Conservation (phyloP, 2,888 invertebrate genomes). For the Amaurobius ferox region DNA sequence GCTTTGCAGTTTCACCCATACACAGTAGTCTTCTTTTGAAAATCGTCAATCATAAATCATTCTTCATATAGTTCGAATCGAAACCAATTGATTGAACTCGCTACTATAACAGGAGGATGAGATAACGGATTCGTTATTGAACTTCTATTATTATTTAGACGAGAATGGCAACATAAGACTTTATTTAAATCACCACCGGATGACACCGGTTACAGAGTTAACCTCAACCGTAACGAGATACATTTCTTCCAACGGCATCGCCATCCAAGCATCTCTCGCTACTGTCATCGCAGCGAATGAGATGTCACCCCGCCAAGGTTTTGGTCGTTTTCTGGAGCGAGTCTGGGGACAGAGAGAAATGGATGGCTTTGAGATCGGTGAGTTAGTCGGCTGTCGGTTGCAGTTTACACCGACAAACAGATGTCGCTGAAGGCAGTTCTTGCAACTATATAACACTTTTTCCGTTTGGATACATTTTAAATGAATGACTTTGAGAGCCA, state of each 20-base stretch:
- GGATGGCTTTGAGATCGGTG: too few relatives aligned
- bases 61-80: background rate
- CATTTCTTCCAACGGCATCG: background rate
- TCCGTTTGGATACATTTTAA: too few relatives aligned
- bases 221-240: conserved; percentile 4
- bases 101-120: background rate
- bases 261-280: background rate
- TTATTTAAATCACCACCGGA: background rate
- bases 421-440: too few relatives aligned
- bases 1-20: too few relatives aligned
- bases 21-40: too few relatives aligned
- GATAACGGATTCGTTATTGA: background rate
- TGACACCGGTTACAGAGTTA: background rate
- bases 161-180: background rate
- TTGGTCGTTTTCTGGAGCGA: background rate
- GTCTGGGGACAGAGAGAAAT: too few relatives aligned
- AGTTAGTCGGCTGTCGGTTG: too few relatives aligned
- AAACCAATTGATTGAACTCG: background rate
- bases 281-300: background rate
- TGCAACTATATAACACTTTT: too few relatives aligned
- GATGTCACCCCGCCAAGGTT: background rate
- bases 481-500: too few relatives aligned
- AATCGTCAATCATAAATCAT: too few relatives aligned
- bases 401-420: too few relatives aligned
- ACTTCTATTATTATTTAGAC: background rate